Base-by-base conservation (phyloP, 2,888 invertebrate genomes). In the Caprella mutica region DNA sequence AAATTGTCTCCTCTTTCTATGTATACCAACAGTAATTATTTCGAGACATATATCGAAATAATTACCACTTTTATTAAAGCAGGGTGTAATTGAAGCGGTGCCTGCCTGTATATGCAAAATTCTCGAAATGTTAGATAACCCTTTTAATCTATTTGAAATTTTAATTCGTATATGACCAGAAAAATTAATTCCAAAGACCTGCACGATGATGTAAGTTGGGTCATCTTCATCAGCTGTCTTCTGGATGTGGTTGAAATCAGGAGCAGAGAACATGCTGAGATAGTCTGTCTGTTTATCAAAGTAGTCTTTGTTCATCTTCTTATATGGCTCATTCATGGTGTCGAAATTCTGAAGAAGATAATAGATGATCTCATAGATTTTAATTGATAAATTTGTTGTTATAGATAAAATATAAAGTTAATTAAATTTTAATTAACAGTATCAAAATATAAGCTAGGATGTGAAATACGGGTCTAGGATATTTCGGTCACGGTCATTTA, bases 271-370 rank as follows among this genome's bases (percentile, higher is more conserved):
- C 56, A 56, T 58, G 55, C 55, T 56, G 23, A 65, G 56, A 55
- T 62, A 62, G 43, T 62, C 65, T 6, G 57, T 56, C n/a, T 54
- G 44, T 5, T 38, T 29, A 21, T 48, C 23, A 39, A 65, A 62
- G 19, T 56, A 55, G 30, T 56, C 59, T 48, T 54, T 46, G 46
- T 65, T 65, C 56, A 55, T 55, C 38, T 9, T 12, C 35, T 55
- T 19, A 35, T 56, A 62, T 5, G 53, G 52, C 24, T 55, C 59
- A 26, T 62, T 62, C 62, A 60, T 53, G 9, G 26, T 35, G 30
- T 55, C 33, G 33, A 59, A 65, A 29, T 59, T 54, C 65, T 65
- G 59, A 12, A 40, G 52, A 24, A 35, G 23, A 21, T 17, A 38
- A 21, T 35, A 27, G 4, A 26, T n/a, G n/a, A n/a, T n/a, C n/a